These are phyloP conservation scores for Hylaeus volcanicus DNA, from an alignment of 1,140 invertebrate species.

Conservation along the genomic window DNA sequence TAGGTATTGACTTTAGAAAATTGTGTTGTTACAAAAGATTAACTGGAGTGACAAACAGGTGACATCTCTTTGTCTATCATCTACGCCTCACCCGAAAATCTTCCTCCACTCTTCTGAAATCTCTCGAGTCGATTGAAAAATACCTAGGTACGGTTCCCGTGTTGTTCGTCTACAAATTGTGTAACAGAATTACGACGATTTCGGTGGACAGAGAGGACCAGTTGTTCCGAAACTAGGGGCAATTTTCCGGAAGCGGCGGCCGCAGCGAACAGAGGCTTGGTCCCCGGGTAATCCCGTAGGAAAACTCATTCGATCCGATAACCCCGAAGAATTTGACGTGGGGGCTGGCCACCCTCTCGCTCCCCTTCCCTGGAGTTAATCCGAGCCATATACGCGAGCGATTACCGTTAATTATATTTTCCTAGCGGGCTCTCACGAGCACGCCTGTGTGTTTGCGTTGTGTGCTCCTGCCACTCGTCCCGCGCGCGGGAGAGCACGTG, in stretches of 20 bases:
- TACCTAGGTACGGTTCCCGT: too few species aligned
- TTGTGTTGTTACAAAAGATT: too few species aligned
- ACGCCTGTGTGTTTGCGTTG: slow-evolving; percentile 45
- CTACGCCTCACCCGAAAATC: too few species aligned
- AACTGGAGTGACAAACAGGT: too few species aligned
- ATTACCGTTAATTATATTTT: slow-evolving; percentile 82
- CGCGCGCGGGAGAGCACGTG: slow-evolving; percentile 47
- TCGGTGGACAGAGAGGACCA: neutral
- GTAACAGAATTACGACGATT: slow-evolving; percentile 28
- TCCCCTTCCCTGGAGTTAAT: slow-evolving; percentile 73
- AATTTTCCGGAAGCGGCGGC: slow-evolving; percentile 45
- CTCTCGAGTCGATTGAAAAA: too few species aligned
- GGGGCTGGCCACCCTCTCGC: slow-evolving; percentile 39
- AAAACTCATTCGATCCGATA: slow-evolving; percentile 66
- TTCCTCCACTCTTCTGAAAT: too few species aligned
- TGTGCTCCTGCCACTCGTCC: slow-evolving; percentile 19
- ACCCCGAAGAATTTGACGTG: slow-evolving; percentile 73
- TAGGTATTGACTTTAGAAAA: too few species aligned
- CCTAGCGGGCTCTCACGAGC: slow-evolving; percentile 63
- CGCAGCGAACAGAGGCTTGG: neutral
- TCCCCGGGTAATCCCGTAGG: slow-evolving; percentile 57
- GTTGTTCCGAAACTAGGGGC: neutral
- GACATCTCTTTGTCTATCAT: too few species aligned
- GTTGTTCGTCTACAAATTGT: neutral
- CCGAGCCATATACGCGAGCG: slow-evolving; percentile 79